Percentiles rank a stretch among this genome's conserved stretches.
phyloP scores from a whole-genome alignment of 2,113 vertebrate species.

The Falcunculus frontatus region DNA sequence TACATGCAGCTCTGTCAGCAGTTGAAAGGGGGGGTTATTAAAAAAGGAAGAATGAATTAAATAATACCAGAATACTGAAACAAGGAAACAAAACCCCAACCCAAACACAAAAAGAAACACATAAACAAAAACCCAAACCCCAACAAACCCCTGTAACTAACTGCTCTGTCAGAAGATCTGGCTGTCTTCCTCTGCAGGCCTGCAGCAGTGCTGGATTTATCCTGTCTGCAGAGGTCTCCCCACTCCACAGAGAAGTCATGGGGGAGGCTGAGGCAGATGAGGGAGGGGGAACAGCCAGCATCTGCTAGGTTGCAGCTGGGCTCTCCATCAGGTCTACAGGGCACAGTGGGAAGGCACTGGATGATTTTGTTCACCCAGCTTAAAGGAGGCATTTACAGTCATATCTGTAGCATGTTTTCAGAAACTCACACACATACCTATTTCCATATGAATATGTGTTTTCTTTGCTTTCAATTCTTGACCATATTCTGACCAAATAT shows the following conservation, averaged over 20 bases:
- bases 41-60: neutral
- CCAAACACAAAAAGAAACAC: neutral
- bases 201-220: neutral
- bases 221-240: conserved; percentile 4
- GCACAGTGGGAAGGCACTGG: neutral
- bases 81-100: neutral
- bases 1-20: neutral
- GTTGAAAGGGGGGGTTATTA: neutral
- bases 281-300: neutral
- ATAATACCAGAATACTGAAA: neutral
- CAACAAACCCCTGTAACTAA: neutral
- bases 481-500: neutral
- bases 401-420: neutral
- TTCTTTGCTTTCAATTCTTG: neutral
- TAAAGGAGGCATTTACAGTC: neutral
- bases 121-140: neutral
- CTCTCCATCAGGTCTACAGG: no score
- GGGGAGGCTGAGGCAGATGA: rapidly evolving
- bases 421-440: neutral
- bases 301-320: no score
- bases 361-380: neutral
- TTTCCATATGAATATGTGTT: neutral
- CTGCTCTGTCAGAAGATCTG: neutral
- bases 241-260: neutral
- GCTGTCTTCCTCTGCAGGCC: rapidly evolving